A percentile compares a stretch with the other conserved stretches of the same genome.
These are phyloP conservation scores for Puffinus mauretanicus DNA, from an alignment of 2,113 vertebrate genomes.

Conservation along the genomic window DNA sequence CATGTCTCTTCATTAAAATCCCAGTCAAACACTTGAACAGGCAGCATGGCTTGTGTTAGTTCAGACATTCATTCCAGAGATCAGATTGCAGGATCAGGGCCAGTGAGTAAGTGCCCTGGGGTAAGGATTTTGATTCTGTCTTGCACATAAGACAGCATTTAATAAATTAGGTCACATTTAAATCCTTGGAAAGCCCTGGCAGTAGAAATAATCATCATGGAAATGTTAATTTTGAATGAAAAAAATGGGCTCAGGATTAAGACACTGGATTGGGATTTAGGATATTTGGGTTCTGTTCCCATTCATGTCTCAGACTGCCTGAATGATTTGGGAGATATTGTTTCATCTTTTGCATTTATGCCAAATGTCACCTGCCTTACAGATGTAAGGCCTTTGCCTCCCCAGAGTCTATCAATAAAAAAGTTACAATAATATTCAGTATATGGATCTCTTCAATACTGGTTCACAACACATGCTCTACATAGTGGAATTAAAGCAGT, in stretches of 20 bases:
- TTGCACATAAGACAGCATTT: neutral
- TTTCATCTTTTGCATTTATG: neutral
- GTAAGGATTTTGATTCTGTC: constrained; percentile 45
- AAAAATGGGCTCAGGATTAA: neutral
- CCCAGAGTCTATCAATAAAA: neutral
- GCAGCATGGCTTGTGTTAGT: neutral
- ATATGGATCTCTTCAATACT: neutral
- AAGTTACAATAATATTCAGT: neutral
- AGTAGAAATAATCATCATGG: neutral
- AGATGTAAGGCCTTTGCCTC: neutral
- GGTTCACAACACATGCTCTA: neutral
- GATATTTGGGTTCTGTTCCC: neutral
- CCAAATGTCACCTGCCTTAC: neutral
- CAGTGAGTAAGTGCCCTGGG: neutral
- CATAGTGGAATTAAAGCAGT: neutral
- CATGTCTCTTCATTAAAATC: neutral
- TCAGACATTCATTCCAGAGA: constrained; percentile 33
- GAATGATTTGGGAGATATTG: neutral
- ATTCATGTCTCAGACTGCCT: neutral
- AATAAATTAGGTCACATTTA: constrained; percentile 38
- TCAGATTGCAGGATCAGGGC: constrained; percentile 12
- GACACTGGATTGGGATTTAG: neutral
- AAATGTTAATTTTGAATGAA: constrained; percentile 12
- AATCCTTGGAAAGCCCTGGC: neutral
- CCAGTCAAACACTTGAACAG: neutral